phyloP scores from a whole-genome alignment of 2,797 vertebrate genomes.

The Nothura maculosa region DNA sequence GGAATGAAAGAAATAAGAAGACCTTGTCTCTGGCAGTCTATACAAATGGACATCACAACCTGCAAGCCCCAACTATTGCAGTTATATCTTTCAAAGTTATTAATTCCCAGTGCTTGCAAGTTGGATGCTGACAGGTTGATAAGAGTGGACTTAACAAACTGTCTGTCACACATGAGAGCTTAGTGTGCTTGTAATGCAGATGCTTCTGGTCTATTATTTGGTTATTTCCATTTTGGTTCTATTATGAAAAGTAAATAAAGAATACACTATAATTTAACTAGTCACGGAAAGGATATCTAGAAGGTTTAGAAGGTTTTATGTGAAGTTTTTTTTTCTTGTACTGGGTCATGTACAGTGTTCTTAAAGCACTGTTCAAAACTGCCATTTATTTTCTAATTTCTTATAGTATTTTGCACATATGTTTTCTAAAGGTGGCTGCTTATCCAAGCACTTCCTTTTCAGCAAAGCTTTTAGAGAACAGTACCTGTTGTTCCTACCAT shows the following conservation, averaged over 20 bases:
- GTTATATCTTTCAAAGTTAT: background rate
- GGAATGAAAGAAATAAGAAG: background rate
- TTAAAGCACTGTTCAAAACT: constrained; percentile 11
- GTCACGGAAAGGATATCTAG: background rate
- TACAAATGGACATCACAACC: background rate
- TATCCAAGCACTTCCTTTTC: constrained; percentile 40
- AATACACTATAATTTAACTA: constrained; percentile 10
- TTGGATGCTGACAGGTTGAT: constrained; percentile 4
- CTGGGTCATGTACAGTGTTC: constrained; percentile 15
- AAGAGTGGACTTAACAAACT: background rate
- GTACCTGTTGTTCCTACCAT: constrained; percentile 41
- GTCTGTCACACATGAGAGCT: background rate
- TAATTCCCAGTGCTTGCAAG: constrained; percentile 24
- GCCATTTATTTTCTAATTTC: background rate
- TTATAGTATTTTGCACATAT: constrained; percentile 46
- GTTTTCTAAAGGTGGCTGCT: constrained; percentile 43
- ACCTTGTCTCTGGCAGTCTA: background rate
- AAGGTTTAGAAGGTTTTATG: background rate
- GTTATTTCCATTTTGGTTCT: background rate
- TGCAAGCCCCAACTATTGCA: background rate
- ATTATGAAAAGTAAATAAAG: background rate
- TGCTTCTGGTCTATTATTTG: background rate
- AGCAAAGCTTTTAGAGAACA: constrained; percentile 29
- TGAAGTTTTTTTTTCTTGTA: background rate
- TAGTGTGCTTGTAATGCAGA: background rate